These are phyloP conservation scores for Phylloscopus collybita DNA, from an alignment of 2,797 vertebrate genomes.

Conservation along the genomic window DNA sequence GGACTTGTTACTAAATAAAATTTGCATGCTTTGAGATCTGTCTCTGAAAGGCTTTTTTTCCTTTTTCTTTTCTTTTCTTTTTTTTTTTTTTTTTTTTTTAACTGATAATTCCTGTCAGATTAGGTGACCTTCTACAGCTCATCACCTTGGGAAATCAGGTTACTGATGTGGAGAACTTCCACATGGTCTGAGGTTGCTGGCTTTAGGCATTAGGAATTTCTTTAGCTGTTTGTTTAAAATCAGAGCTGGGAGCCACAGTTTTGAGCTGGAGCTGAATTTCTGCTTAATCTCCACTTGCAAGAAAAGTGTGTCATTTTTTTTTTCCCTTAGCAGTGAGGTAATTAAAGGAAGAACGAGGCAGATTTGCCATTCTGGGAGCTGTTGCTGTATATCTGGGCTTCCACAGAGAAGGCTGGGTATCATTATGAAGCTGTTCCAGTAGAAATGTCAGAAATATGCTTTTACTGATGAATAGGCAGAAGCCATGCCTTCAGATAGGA, in stretches of 20 bases:
- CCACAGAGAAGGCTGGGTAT: not conserved
- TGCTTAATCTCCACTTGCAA: conserved; percentile 30
- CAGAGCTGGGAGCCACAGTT: not conserved
- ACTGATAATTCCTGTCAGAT: not conserved
- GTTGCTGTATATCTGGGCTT: conserved; percentile 27
- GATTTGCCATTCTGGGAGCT: conserved; percentile 26
- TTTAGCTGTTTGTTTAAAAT: conserved; percentile 11
- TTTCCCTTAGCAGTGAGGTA: not conserved
- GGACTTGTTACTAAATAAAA: not conserved
- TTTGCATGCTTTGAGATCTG: not conserved
- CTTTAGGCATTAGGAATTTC: not conserved
- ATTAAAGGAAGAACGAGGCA: conserved; percentile 56
- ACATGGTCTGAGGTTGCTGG: not conserved
- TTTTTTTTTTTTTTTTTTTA: not conserved
- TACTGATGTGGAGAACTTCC: not conserved
- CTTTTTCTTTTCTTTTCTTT: not conserved
- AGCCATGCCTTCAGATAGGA: not conserved
- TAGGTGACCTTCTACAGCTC: not conserved
- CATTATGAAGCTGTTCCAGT: conserved; percentile 34
- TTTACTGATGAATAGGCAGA: conserved; percentile 32
- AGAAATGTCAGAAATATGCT: not conserved
- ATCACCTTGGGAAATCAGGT: not conserved
- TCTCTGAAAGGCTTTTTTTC: not conserved
- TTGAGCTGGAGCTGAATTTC: conserved; percentile 1
- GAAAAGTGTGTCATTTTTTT: not conserved